phyloP scores from a whole-genome alignment of 2,888 invertebrate species.

The Leucoma salicis region DNA sequence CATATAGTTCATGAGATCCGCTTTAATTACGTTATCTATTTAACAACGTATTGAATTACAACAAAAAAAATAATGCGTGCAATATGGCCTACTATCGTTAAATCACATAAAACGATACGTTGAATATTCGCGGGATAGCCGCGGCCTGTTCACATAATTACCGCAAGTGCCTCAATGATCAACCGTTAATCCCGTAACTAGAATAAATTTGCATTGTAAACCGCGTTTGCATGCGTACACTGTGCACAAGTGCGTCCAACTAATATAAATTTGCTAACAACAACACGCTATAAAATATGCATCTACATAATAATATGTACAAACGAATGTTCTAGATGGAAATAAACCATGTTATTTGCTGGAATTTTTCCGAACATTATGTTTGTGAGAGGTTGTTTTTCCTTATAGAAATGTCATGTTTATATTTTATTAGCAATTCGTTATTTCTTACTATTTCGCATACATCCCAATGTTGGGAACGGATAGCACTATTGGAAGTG shows the following conservation, averaged over 20 bases:
- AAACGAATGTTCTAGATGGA: constrained; percentile 6
- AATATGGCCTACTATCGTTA: constrained; percentile 23
- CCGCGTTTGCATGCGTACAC: constrained; percentile 47
- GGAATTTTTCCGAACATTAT: constrained; percentile 14
- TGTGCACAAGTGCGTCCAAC: constrained; percentile 48
- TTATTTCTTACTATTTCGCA: no score
- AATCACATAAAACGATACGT: constrained; percentile 33
- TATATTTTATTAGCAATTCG: constrained; percentile 16
- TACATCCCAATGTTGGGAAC: no score
- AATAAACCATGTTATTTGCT: constrained; percentile 9
- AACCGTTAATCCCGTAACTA: constrained; percentile 67
- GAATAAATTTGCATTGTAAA: constrained; percentile 77
- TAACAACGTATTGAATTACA: no score
- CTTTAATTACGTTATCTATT: no score
- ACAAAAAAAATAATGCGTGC: no score
- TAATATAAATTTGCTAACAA: constrained; percentile 53
- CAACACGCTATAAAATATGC: constrained; percentile 15
- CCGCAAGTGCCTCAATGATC: constrained; percentile 68
- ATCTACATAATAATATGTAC: not conserved
- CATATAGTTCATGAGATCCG: no score
- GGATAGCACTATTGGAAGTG: no score
- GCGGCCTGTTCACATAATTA: constrained; percentile 59
- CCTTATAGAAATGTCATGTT: constrained; percentile 22
- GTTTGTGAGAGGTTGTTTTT: constrained; percentile 14
- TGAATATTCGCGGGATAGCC: constrained; percentile 40